phyloP scores from a whole-genome alignment of 2,888 invertebrate genomes.

The Sinelater perroti region DNA sequence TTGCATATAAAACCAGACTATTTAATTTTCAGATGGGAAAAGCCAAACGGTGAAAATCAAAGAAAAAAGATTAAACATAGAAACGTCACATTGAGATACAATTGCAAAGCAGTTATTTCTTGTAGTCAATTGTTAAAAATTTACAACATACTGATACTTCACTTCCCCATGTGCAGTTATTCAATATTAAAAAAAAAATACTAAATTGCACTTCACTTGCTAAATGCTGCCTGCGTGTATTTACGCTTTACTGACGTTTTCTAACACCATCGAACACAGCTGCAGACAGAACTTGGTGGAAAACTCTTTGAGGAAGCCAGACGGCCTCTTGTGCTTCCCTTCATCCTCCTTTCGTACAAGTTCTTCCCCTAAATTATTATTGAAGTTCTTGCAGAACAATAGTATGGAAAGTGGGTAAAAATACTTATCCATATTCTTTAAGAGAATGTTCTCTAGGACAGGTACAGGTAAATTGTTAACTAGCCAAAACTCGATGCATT shows the following conservation, averaged over 20 bases:
- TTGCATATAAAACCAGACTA: no score
- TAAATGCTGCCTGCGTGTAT: no score
- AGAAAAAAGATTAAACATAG: no score
- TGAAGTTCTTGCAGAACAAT: slow-evolving; percentile 60
- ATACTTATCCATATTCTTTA: slow-evolving; percentile 61
- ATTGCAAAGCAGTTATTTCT: no score
- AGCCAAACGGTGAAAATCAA: no score
- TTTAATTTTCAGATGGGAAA: no score
- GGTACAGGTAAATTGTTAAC: slow-evolving; percentile 56
- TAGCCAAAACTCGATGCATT: slow-evolving; percentile 61
- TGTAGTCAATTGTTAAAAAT: no score
- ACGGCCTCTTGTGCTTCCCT: slow-evolving; percentile 52
- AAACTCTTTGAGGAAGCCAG: slow-evolving; percentile 59
- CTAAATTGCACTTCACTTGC: slow-evolving; percentile 1
- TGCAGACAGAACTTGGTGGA: slow-evolving; percentile 62
- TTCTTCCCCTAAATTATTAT: slow-evolving; percentile 55
- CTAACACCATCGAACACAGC: slow-evolving; percentile 60
- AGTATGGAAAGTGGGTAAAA: slow-evolving; percentile 61
- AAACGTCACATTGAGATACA: no score
- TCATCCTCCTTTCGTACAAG: slow-evolving; percentile 49
- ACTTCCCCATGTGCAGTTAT: no score
- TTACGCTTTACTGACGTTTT: slow-evolving; percentile 59
- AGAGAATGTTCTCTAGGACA: slow-evolving; percentile 56
- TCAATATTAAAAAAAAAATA: no score
- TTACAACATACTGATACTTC: no score